These are phyloP conservation scores for Leptobrachium leishanense DNA, from an alignment of 2,113 vertebrate genomes.

Conservation along the genomic window DNA sequence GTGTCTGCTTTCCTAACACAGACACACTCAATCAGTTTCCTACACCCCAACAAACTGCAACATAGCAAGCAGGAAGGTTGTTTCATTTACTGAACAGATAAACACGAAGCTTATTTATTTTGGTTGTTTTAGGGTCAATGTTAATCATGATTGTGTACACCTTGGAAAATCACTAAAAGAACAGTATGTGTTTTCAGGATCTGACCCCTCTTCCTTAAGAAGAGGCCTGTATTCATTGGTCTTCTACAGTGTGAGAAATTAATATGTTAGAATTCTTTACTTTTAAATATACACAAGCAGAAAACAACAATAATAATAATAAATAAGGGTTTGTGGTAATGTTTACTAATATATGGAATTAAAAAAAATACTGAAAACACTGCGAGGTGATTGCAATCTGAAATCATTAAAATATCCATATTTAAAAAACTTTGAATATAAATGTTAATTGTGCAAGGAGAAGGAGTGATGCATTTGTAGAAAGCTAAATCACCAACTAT, in stretches of 20 bases:
- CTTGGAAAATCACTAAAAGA: conserved; percentile 9
- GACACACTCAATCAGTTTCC: neutral
- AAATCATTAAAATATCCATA: too few species aligned
- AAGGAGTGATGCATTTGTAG: too few species aligned
- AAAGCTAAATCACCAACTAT: too few species aligned
- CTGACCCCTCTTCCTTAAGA: neutral
- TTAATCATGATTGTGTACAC: neutral
- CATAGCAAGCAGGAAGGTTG: neutral
- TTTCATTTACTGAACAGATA: neutral
- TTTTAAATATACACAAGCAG: too few species aligned
- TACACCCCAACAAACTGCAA: conserved; percentile 10
- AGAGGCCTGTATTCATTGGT: neutral
- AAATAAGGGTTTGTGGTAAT: too few species aligned
- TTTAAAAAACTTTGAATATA: too few species aligned
- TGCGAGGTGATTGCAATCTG: too few species aligned
- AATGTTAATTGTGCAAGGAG: too few species aligned
- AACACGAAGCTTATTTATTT: neutral
- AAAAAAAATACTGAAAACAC: too few species aligned
- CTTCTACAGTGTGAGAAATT: neutral
- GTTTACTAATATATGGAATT: too few species aligned
- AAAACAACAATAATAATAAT: too few species aligned
- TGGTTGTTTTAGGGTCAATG: neutral
- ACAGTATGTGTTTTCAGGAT: neutral
- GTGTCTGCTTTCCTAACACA: conserved; percentile 4
- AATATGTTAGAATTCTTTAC: too few species aligned